Evolutionary conservation across 2,888 invertebrate genomes (phyloP), one percentile per base, ranked within the genome.

Genomic region (Sinodicranocentrus sp.): DNA sequence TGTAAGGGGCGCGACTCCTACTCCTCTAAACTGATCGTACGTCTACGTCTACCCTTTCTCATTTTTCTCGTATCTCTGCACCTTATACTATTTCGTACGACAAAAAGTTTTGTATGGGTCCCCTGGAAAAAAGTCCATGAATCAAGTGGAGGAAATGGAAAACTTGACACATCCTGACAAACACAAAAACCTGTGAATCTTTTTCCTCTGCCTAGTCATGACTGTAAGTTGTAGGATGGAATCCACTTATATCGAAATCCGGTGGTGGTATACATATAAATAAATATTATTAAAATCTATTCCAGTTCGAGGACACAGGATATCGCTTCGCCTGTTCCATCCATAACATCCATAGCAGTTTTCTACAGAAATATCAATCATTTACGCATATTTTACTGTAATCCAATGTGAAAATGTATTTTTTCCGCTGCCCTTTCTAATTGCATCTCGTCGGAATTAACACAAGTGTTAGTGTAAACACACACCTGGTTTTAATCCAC

Each of bases 121-220:
- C 63, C 23, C 70, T 61, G 28, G 70, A 78, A 77, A 33, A n/a
- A 79, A 54, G 43, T 65, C 57, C 80, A 80, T 80, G 80, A 80
- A 73, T 80, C 80, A 80, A 72, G 63, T 25, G 72, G 80, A 80
- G 80, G 80, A 80, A 80, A 80, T 80, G 72, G 67, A 80, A 80
- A 80, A 73, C 80, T 80, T 80, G 80, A 80, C 80, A 73, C 67
- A 67, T 73, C 72, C 72, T 79, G 79, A 72, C 79, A 79, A 79
- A 79, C 79, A 71, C 71, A 79, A 71, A 79, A 79, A 71, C 71
- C 78, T 70, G 71, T 71, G 71, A 79, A 70, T 79, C 71, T 71
- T 71, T 76, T 61, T 23, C 33, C 63, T 71, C 65, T 65, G 19
- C 59, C 21, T 71, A 17, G 25, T 52, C 44, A 33, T 21, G 52